phyloP scores from a whole-genome alignment of 2,113 vertebrate genomes.

The Lipotes vexillifer region DNA sequence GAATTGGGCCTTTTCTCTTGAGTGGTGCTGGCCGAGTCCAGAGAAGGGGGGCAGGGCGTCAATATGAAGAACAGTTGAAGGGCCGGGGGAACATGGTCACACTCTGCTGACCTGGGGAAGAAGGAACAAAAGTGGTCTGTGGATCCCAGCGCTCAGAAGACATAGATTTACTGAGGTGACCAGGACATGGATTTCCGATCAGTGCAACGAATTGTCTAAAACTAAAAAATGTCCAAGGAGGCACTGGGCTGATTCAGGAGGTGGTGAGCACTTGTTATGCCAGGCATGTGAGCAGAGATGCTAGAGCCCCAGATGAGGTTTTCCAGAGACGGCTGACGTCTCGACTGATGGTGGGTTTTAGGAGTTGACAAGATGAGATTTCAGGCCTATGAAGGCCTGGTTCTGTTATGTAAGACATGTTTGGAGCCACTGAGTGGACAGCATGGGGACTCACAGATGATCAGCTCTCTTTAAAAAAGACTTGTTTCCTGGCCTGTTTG shows the following conservation, averaged over 20 bases:
- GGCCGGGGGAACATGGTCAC: not conserved
- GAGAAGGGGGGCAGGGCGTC: not conserved
- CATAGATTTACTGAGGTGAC: not conserved
- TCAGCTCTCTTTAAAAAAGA: not conserved
- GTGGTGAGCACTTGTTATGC: not conserved
- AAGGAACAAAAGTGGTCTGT: not conserved
- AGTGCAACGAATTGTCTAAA: not conserved
- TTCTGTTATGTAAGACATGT: not conserved
- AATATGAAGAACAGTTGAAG: not conserved
- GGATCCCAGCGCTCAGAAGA: not conserved
- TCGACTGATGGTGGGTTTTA: not conserved
- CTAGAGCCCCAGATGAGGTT: not conserved
- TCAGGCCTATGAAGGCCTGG: not conserved
- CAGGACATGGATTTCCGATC: not conserved
- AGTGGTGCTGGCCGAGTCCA: not conserved
- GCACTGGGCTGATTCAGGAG: not conserved
- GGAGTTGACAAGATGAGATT: not conserved
- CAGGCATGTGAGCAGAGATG: not conserved
- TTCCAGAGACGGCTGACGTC: not conserved
- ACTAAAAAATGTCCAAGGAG: not conserved
- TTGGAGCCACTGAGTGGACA: not conserved
- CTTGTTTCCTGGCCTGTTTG: not conserved
- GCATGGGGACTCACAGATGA: not conserved
- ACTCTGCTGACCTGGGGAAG: not conserved
- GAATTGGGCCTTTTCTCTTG: not conserved